Percentiles rank a stretch among this genome's conserved stretches.
These are phyloP conservation scores for Chaenogobius annularis DNA, from an alignment of 2,113 vertebrate species.

Conservation along the genomic window DNA sequence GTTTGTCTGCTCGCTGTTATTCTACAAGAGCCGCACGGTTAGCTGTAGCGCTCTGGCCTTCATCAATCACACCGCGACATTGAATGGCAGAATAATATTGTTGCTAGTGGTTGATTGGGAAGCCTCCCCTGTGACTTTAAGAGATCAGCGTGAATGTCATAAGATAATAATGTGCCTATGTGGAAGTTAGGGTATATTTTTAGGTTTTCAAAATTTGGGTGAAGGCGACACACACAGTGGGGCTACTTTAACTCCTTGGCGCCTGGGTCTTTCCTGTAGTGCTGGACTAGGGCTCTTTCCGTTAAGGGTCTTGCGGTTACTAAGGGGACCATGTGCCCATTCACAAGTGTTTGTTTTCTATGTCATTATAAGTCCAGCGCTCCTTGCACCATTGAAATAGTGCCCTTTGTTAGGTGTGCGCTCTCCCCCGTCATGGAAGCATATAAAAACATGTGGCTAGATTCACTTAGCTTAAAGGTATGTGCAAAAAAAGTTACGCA, in stretches of 20 bases:
- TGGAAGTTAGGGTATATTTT: background rate
- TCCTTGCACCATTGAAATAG: slow-evolving; percentile 67
- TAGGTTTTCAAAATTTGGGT: background rate
- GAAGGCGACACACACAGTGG: slow-evolving; percentile 45
- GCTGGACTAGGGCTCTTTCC: slow-evolving; percentile 65
- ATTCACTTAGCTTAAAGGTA: slow-evolving; percentile 66
- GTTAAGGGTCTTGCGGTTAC: slow-evolving; percentile 72
- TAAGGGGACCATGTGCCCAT: slow-evolving; percentile 73
- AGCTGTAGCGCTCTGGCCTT: slow-evolving; percentile 45
- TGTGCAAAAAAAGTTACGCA: slow-evolving; percentile 43
- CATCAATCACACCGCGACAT: slow-evolving; percentile 74
- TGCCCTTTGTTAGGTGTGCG: slow-evolving; percentile 65
- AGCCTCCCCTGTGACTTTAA: slow-evolving; percentile 41
- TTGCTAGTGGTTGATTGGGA: slow-evolving; percentile 72
- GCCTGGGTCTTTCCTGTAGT: slow-evolving; percentile 70
- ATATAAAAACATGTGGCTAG: slow-evolving; percentile 72
- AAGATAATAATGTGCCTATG: slow-evolving; percentile 23
- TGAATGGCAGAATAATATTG: slow-evolving; percentile 79
- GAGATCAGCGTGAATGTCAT: slow-evolving; percentile 23
- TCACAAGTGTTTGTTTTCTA: slow-evolving; percentile 79
- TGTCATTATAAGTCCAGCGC: slow-evolving; percentile 76
- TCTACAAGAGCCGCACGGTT: slow-evolving; percentile 41
- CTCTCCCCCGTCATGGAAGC: slow-evolving; percentile 69
- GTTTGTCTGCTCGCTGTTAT: slow-evolving; percentile 42
- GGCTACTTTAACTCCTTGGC: slow-evolving; percentile 76